These are phyloP conservation scores for Prochilodus magdalenae DNA, from an alignment of 2,113 vertebrate genomes.

Conservation along the genomic window DNA sequence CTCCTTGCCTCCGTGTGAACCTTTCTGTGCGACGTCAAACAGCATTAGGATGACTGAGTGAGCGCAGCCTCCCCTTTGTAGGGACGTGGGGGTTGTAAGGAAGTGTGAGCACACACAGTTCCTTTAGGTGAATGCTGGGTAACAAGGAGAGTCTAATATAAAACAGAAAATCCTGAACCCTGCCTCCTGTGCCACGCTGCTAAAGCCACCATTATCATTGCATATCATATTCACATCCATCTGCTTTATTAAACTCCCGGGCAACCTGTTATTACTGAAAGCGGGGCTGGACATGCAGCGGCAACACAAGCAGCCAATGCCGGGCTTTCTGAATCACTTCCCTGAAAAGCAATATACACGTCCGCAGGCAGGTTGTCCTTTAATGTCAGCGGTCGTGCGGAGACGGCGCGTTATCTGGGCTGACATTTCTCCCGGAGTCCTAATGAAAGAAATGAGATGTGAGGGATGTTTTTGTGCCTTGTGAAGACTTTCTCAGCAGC, in stretches of 20 bases:
- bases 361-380: slow-evolving; percentile 47
- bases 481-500: slow-evolving; percentile 54
- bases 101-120: background rate
- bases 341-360: slow-evolving; percentile 61
- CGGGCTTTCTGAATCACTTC: slow-evolving; percentile 54
- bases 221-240: slow-evolving; percentile 40
- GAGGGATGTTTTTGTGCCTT: slow-evolving; percentile 59
- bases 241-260: slow-evolving; percentile 33
- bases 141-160: background rate
- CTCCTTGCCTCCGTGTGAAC: background rate
- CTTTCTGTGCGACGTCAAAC: background rate
- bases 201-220: slow-evolving; percentile 33
- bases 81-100: background rate
- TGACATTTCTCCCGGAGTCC: slow-evolving; percentile 73
- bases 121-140: background rate
- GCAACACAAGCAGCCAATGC: slow-evolving; percentile 52
- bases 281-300: slow-evolving; percentile 41
- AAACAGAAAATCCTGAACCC: background rate
- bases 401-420: slow-evolving; percentile 69
- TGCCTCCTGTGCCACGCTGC: background rate
- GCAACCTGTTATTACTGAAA: slow-evolving; percentile 51
- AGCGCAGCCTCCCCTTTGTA: background rate
- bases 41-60: background rate
- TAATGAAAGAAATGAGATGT: slow-evolving; percentile 71
- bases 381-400: slow-evolving; percentile 61